These are phyloP conservation scores for Hypomecis punctinalis DNA, from an alignment of 2,888 invertebrate genomes.

Conservation along the genomic window DNA sequence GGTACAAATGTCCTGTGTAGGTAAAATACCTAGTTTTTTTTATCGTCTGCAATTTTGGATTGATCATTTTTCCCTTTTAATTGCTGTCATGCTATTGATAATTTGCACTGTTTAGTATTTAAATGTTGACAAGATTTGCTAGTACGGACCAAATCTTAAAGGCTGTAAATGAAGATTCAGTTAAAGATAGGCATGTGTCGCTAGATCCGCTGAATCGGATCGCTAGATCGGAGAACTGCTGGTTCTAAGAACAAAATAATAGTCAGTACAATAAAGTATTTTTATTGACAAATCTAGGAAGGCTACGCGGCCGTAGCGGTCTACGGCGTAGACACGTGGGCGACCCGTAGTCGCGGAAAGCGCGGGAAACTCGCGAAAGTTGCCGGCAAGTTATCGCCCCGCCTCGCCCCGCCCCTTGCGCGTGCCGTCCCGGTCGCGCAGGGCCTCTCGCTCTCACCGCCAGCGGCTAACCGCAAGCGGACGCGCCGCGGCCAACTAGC, in stretches of 20 bases:
- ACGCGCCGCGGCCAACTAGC: constrained; percentile 48
- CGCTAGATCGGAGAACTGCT: no score
- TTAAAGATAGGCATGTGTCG: no score
- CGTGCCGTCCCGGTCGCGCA: constrained; percentile 53
- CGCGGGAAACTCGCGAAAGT: constrained; percentile 78
- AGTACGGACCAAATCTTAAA: no score
- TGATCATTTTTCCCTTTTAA: no score
- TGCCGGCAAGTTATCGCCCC: constrained; percentile 63
- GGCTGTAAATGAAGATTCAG: no score
- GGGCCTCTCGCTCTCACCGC: constrained; percentile 61
- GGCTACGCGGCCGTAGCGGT: constrained; percentile 29
- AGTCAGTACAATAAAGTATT: background rate
- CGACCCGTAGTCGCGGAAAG: constrained; percentile 54
- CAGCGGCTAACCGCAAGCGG: constrained; percentile 72
- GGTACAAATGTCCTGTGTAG: no score
- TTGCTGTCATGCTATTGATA: no score
- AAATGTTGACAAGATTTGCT: no score
- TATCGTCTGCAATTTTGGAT: no score
- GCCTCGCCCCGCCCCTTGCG: constrained; percentile 64
- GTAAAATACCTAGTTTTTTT: no score
- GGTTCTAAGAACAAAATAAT: background rate
- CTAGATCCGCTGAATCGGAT: no score
- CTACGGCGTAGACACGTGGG: constrained; percentile 31
- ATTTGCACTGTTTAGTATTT: no score
- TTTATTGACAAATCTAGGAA: background rate